Percentiles rank a stretch among this genome's conserved stretches.
Conservation (phyloP, 2,797 vertebrate species). For the Sebastiscus tertius region DNA sequence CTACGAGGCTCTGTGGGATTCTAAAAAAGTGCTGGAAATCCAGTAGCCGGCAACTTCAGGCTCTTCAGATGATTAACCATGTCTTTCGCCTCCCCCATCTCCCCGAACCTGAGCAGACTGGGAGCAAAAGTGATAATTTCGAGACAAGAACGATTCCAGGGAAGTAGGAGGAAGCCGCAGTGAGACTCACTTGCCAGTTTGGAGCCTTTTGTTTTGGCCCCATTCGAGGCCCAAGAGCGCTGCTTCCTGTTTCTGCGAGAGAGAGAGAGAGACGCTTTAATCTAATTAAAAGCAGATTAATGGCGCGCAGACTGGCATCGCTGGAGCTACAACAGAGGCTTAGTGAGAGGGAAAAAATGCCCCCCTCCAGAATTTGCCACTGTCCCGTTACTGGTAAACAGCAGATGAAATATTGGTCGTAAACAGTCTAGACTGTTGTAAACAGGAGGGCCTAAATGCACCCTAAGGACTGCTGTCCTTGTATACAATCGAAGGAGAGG, state of each 20-base stretch:
- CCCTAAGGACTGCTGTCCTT: constrained; percentile 34
- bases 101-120: constrained; percentile 54
- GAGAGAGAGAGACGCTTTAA: constrained; percentile 58
- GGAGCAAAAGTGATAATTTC: constrained; percentile 69
- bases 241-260: constrained; percentile 58
- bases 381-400: constrained; percentile 55
- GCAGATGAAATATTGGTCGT: constrained; percentile 51
- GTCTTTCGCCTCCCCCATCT: constrained; percentile 31
- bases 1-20: constrained; percentile 23
- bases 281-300: constrained; percentile 79
- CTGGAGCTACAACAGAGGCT: constrained; percentile 42
- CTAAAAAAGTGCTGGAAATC: background rate
- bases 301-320: constrained; percentile 46
- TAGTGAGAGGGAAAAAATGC: constrained; percentile 16
- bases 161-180: constrained; percentile 50
- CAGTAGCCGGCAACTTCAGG: constrained; percentile 34
- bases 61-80: constrained; percentile 58
- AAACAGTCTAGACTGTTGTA: constrained; percentile 54
- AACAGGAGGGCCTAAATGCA: constrained; percentile 34
- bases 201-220: constrained; percentile 69
- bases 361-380: constrained; percentile 30
- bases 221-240: constrained; percentile 48
- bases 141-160: constrained; percentile 48
- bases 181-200: constrained; percentile 57
- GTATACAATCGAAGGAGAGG: constrained; percentile 2